These are phyloP conservation scores for Chymomyza caudatula DNA, from an alignment of 2,888 invertebrate species.

Conservation along the genomic window DNA sequence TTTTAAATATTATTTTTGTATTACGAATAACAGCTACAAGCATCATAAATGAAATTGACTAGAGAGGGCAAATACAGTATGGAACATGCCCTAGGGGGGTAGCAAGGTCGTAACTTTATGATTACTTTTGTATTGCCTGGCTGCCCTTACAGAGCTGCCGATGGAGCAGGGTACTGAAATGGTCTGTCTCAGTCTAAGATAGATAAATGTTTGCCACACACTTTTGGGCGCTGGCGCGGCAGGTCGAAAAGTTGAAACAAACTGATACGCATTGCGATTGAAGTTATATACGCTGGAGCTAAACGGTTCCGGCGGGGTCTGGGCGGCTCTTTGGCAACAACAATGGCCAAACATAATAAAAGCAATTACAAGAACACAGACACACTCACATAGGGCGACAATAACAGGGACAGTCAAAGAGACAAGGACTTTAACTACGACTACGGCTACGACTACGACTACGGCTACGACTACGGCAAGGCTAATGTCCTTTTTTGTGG, in stretches of 20 bases:
- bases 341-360: constrained; percentile 22
- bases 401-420: constrained; percentile 30
- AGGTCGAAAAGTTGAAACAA: constrained; percentile 45
- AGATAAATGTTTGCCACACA: constrained; percentile 46
- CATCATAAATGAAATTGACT: background rate
- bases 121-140: constrained; percentile 51
- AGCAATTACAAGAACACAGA: constrained; percentile 21
- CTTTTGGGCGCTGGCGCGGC: constrained; percentile 36
- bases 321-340: background rate
- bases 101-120: constrained; percentile 51
- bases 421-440: constrained; percentile 10
- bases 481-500: constrained; percentile 48
- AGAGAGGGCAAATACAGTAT: background rate
- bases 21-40: background rate
- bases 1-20: background rate
- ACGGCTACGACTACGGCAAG: constrained; percentile 14
- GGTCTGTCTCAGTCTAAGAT: constrained; percentile 37
- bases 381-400: background rate
- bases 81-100: constrained; percentile 4
- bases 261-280: constrained; percentile 43
- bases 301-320: background rate
- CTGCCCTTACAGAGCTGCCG: background rate
- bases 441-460: constrained; percentile 8
- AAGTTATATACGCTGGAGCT: background rate
- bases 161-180: background rate